A percentile compares a stretch with the other conserved stretches of the same genome.
Evolutionary conservation across 2,797 vertebrate genomes (phyloP).

Genomic region (Cirrhinus molitorella): DNA sequence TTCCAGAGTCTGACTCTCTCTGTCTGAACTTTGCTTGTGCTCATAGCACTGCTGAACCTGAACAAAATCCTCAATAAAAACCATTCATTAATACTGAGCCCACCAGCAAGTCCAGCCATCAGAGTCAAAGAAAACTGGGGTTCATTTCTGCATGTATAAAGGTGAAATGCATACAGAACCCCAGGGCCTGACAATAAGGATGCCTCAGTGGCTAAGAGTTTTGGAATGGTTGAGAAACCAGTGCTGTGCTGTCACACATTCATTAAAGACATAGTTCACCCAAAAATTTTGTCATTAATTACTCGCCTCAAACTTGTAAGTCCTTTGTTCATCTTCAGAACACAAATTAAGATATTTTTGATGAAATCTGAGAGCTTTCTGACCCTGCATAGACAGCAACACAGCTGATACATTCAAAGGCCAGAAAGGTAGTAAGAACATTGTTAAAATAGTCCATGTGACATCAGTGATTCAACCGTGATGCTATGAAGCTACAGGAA

Average conservation of each 20-base stretch:
- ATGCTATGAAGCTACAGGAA: too few species aligned
- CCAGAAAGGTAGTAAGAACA: too few species aligned
- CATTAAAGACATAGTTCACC: too few species aligned
- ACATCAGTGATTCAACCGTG: too few species aligned
- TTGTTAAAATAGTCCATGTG: too few species aligned
- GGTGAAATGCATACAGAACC: slow-evolving; percentile 7
- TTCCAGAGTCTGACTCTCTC: slow-evolving; percentile 26
- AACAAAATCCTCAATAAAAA: slow-evolving; percentile 41
- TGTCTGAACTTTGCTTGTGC: slow-evolving; percentile 36
- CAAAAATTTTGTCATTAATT: too few species aligned
- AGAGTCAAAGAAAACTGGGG: not conserved
- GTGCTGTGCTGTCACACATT: not conserved
- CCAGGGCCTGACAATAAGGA: not conserved
- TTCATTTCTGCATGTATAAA: not conserved
- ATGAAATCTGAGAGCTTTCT: too few species aligned
- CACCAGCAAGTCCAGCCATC: not conserved
- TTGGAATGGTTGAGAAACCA: not conserved
- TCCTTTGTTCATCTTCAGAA: too few species aligned
- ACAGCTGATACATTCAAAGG: too few species aligned
- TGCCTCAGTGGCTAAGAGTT: not conserved
- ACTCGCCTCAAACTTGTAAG: too few species aligned
- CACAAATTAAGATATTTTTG: too few species aligned
- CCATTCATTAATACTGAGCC: slow-evolving; percentile 13
- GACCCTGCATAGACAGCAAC: too few species aligned
- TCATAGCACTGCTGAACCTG: slow-evolving; percentile 17